Base-by-base conservation (phyloP, 2,888 invertebrate species). In the Isoperla grammatica region DNA sequence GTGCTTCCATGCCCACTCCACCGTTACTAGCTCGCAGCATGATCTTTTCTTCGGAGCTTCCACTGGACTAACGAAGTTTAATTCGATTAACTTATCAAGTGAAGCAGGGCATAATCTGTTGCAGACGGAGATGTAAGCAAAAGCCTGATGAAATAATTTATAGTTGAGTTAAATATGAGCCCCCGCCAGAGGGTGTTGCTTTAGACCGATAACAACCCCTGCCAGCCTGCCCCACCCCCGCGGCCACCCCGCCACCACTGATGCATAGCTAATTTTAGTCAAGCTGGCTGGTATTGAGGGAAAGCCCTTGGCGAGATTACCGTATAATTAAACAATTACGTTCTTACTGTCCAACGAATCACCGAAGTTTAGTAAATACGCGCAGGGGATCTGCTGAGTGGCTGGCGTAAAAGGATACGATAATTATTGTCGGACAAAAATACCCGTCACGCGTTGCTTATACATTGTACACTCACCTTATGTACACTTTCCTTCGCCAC, bases 301-400 rank as follows among this genome's bases (percentile, higher is more conserved):
- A 22, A 20, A 29, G 29, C 15, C 49, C 49, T 9, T 23, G 3
- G 29, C 15, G 49, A 50, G 49, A 35, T 35, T 50, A 23, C 49
- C 49, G 29, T 50, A 50, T 50, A 50, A 50, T 50, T 50, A 50
- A 50, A 50, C 49, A 50, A 50, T 50, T 50, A 50, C 29, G 11
- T 29, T 29, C 29, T 29, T 29, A 8, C 29, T 29, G 29, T 29
- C 8, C 5, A 29, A 29, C 29, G 29, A 29, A 29, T 29, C 29
- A 29, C 29, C 29, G 29, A 29, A 29, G 29, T 29, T 29, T 29
- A 29, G 5, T 29, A 29, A 29, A 29, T 29, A 29, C 29, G 29
- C 29, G 29, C 29, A 4, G 8, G 29, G 8, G 29, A 29, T n/a
- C 29, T 29, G 4, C 29, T 4, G 29, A 6, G 29, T 8, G 29